These are phyloP conservation scores for Microplitis demolitor DNA, from an alignment of 1,140 invertebrate species.

Conservation along the genomic window DNA sequence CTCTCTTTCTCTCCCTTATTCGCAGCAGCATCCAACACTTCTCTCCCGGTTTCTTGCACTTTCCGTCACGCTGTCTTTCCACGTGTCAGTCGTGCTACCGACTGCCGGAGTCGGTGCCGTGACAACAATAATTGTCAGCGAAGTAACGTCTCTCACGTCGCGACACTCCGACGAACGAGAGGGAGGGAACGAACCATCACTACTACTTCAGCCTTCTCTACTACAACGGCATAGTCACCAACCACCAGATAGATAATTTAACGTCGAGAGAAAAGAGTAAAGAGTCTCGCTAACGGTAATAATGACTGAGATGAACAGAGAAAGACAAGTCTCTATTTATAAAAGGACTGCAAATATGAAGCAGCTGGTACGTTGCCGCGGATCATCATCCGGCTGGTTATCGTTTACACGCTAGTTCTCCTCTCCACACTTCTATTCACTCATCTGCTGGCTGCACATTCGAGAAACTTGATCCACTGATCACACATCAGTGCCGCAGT, in stretches of 20 bases:
- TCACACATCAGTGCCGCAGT: background rate
- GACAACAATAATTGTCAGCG: conserved; percentile 60
- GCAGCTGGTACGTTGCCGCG: conserved; percentile 50
- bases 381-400: conserved; percentile 51
- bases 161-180: conserved; percentile 14
- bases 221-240: background rate
- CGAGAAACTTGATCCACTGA: conserved; percentile 22
- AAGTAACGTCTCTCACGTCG: conserved; percentile 51
- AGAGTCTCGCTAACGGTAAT: no score
- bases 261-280: conserved; percentile 20
- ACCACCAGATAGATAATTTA: conserved; percentile 24
- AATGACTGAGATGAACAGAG: no score
- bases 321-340: conserved; percentile 48
- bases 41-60: conserved; percentile 39
- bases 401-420: conserved; percentile 42
- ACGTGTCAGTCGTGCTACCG: conserved; percentile 50
- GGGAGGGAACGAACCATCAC: background rate
- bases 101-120: conserved; percentile 46
- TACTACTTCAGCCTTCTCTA: no score
- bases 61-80: conserved; percentile 52
- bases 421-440: background rate
- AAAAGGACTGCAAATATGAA: conserved; percentile 54
- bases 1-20: conserved; percentile 27
- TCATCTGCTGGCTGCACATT: background rate
- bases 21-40: conserved; percentile 1